Evolutionary conservation across 2,888 invertebrate species (phyloP), one percentile per base, ranked within the genome.

Genomic region (Chorisops tibialis): DNA sequence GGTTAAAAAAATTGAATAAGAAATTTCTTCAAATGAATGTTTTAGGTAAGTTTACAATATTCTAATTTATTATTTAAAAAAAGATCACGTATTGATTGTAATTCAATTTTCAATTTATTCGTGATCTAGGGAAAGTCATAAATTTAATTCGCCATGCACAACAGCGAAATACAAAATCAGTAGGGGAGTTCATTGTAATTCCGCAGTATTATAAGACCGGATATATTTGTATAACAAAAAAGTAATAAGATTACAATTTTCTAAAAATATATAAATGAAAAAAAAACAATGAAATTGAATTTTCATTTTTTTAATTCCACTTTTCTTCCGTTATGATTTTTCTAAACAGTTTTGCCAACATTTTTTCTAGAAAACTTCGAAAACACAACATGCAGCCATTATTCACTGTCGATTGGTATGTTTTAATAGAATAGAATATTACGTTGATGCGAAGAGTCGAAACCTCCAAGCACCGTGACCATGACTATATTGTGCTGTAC

Each of bases 201-300:
- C 78, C 78, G 63, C 78, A 78, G 72, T 78, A 76, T 74, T 78
- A 78, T 68, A 70, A 71, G 62, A 69, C 71, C 69, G 78, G 78
- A 61, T 75, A 73, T 71, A 70, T 78, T 63, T 74, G 70, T 65
- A 70, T 77, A 68, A 72, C 73, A 62, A 75, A 74, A 66, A 74
- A 72, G 67, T 56, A 54, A 54, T 41, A 41, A 72, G 70, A 70
- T 39, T 45, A 45, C 56, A 56, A 56, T 56, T 56, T 56, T 56
- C 24, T 56, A 56, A 43, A 56, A 56, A 45, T 16, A 43, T 43
- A 56, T 38, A 30, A 43, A 56, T 56, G 43, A 24, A 22, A 18
- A 47, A 4, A 45, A 9, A n/a, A n/a, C n/a, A n/a, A n/a, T n/a
- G n/a, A n/a, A 21, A 47, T 30, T 30, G 30, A 9, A 21, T 43